phyloP scores from a whole-genome alignment of 1,140 invertebrate genomes.

The Tyrophagus putrescentiae region DNA sequence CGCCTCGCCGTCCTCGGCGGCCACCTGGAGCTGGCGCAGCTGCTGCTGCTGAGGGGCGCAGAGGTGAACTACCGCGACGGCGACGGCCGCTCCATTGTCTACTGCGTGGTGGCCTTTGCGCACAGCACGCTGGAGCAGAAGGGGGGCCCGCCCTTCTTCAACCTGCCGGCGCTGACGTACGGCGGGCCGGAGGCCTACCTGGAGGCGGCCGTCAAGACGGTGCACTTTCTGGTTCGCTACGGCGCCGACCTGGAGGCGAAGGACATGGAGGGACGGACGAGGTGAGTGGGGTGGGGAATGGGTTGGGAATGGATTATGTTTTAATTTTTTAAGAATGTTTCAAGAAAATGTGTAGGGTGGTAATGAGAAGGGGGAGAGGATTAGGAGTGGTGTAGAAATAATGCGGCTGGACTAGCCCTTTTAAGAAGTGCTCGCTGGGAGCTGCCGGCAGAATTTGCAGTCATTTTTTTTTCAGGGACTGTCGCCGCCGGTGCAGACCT shows the following conservation, averaged over 20 bases:
- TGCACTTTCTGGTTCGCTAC: conserved; percentile 55
- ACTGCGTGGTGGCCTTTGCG: conserved; percentile 51
- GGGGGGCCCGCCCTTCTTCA: conserved; percentile 15
- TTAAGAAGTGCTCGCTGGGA: too few species aligned
- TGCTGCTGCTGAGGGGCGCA: conserved; percentile 55
- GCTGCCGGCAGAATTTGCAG: too few species aligned
- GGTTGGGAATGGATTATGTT: too few species aligned
- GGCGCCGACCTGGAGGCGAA: conserved; percentile 65
- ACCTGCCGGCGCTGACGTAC: conserved; percentile 46
- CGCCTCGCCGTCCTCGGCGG: conserved; percentile 70
- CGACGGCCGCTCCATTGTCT: conserved; percentile 76
- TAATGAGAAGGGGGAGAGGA: too few species aligned
- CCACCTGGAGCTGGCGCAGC: conserved; percentile 61
- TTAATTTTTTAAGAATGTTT: too few species aligned
- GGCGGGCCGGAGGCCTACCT: conserved; percentile 45
- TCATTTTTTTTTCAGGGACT: too few species aligned
- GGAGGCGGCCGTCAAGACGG: conserved; percentile 43
- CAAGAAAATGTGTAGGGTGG: too few species aligned
- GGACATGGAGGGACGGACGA: conserved; percentile 77
- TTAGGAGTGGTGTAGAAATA: too few species aligned
- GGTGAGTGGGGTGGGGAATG: too few species aligned
- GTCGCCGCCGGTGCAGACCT: too few species aligned
- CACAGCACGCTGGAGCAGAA: conserved; percentile 2
- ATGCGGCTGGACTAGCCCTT: too few species aligned
- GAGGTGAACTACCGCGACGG: conserved; percentile 78